Conservation (phyloP, 2,113 vertebrate genomes). For the Salvelinus namaycush region DNA sequence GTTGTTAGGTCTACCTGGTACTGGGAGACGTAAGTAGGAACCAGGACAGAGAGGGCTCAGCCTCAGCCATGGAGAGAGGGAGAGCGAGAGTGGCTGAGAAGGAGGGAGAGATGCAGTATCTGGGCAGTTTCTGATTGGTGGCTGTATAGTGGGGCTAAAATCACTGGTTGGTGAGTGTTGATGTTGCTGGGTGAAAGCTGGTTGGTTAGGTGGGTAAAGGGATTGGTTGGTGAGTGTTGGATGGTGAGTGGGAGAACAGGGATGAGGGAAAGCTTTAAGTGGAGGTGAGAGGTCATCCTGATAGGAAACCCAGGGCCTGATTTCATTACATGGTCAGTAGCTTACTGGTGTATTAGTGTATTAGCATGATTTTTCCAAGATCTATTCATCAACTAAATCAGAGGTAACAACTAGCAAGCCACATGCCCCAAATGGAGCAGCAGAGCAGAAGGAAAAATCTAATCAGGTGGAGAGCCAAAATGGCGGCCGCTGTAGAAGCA, state of each 20-base stretch:
- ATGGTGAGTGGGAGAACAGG: slow-evolving; percentile 5
- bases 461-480: not conserved
- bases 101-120: slow-evolving; percentile 9
- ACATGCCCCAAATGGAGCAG: not conserved
- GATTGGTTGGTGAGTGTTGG: slow-evolving; percentile 4
- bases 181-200: not conserved
- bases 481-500: not conserved
- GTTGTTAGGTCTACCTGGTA: not conserved
- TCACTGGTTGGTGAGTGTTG: slow-evolving; percentile 31
- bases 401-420: not conserved
- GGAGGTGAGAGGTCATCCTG: not conserved
- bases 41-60: not conserved
- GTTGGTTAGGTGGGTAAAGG: slow-evolving; percentile 32
- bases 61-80: not conserved
- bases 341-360: not conserved
- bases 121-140: slow-evolving; percentile 14
- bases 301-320: not conserved
- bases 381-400: not conserved
- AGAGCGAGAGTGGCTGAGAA: slow-evolving; percentile 33
- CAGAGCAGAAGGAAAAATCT: not conserved
- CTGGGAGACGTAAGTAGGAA: not conserved
- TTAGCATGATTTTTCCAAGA: not conserved
- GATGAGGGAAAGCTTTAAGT: not conserved
- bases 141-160: slow-evolving; percentile 48
- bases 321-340: not conserved